Evolutionary conservation across 1,140 invertebrate species (phyloP), one percentile per base, ranked within the genome.

Genomic region (Drosophila funebris): DNA sequence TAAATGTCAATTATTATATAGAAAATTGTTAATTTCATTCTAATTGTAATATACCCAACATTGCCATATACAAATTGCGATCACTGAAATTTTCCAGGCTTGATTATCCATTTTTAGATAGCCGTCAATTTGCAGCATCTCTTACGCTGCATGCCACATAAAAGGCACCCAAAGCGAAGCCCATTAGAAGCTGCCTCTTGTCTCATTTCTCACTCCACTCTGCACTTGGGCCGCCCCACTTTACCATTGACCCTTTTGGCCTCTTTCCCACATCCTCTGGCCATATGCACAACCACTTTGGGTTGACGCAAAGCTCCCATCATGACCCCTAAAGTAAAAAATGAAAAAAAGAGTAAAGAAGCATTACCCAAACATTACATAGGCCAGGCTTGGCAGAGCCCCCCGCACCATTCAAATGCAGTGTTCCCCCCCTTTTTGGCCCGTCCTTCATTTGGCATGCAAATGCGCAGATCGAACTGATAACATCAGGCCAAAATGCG

Each of bases 391-490:
- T 5, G 5, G 18, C 41, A 44, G 9, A 9, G 22, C 13, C 24
- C 0, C n/a, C 2, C 24, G 11, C 13, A 13, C 14, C 27, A 31
- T 8, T 18, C 31, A 20, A 7, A n/a, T 61, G 31, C 43, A 14
- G 18, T 20, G 20, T 9, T 6, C 14, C n/a, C 13, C 11, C 14
- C 44, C 24, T 14, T 24, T 18, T 39, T 48, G 18, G 20, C 20
- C 41, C 67, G 76, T 84, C 82, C 79, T 87, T 84, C 81, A 84
- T 87, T 84, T 79, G 77, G 81, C 81, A 84, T 84, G 81, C 81
- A 84, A 84, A 84, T 84, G 82, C 81, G 82, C 81, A 87, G 81
- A 84, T 84, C 81, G 81, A 84, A 84, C 81, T 84, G 81, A 84
- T 84, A 84, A 87, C 81, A 83, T 84, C 79, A 83, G 78, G 79